Evolutionary conservation across 2,113 vertebrate species (phyloP).

Genomic region (Catagonus wagneri): DNA sequence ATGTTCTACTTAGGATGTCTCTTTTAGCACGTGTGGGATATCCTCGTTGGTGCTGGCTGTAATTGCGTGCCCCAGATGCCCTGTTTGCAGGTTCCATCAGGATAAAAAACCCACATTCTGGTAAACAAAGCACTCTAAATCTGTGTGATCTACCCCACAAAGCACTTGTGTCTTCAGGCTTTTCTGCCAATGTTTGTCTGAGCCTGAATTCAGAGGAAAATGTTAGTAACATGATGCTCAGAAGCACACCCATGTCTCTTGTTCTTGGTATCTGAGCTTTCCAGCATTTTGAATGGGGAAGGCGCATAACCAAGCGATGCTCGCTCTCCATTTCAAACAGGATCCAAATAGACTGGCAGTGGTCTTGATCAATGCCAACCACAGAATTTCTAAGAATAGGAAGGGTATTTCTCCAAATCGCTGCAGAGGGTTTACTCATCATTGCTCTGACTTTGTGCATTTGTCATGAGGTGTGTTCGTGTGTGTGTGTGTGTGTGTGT

Average conservation of each 20-base stretch:
- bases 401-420: not conserved
- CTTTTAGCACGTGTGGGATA: not conserved
- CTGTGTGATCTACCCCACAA: not conserved
- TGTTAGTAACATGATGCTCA: not conserved
- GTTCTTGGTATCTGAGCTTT: not conserved
- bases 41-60: not conserved
- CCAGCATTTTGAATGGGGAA: not conserved
- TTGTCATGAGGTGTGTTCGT: not conserved
- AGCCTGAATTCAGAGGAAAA: constrained; percentile 33
- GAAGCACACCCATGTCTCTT: not conserved
- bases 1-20: not conserved
- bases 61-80: not conserved
- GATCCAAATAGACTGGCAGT: not conserved
- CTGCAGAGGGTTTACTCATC: not conserved
- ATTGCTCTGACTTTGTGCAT: not conserved
- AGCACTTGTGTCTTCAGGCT: not conserved
- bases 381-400: constrained; percentile 10
- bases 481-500: too few relatives aligned
- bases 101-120: not conserved
- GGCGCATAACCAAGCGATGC: not conserved
- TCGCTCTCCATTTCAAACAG: not conserved
- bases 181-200: not conserved
- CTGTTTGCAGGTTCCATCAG: not conserved
- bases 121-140: constrained; percentile 20
- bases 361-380: not conserved